These are phyloP conservation scores for Rugalucina vietnamica DNA, from an alignment of 2,888 invertebrate species.

Conservation along the genomic window DNA sequence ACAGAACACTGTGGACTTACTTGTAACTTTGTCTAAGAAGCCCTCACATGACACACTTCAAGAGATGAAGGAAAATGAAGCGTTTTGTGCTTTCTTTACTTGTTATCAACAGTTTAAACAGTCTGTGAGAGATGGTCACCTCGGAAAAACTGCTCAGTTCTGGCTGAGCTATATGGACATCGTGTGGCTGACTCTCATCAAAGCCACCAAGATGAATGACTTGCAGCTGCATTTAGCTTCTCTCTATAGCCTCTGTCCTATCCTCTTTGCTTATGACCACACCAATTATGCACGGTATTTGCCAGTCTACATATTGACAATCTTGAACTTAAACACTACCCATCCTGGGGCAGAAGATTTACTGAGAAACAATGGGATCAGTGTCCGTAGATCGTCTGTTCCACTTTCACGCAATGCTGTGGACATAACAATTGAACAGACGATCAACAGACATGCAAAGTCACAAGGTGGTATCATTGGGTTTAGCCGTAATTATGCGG, in stretches of 20 bases:
- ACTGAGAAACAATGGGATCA: conserved; percentile 21
- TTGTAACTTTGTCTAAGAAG: background rate
- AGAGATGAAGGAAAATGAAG: no score
- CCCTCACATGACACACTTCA: no score
- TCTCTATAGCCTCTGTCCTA: conserved; percentile 15
- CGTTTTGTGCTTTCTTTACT: no score
- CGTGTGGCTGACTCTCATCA: conserved; percentile 25
- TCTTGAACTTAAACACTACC: conserved; percentile 11
- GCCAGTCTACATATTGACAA: background rate
- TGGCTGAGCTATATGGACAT: conserved; percentile 46
- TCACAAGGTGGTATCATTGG: conserved; percentile 34
- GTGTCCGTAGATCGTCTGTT: conserved; percentile 31
- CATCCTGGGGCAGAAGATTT: conserved; percentile 30
- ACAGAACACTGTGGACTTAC: background rate
- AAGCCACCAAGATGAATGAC: conserved; percentile 34
- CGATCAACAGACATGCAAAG: conserved; percentile 40
- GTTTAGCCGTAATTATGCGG: conserved; percentile 27
- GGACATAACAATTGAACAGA: conserved; percentile 44
- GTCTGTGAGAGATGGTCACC: conserved; percentile 8
- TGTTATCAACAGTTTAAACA: no score
- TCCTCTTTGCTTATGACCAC: conserved; percentile 15
- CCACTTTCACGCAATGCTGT: conserved; percentile 30
- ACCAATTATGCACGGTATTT: conserved; percentile 21
- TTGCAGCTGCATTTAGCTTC: conserved; percentile 20
- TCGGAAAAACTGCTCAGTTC: conserved; percentile 46